Conservation (phyloP, 2,113 vertebrate species). For the Rhegmatorhina hoffmannsi region DNA sequence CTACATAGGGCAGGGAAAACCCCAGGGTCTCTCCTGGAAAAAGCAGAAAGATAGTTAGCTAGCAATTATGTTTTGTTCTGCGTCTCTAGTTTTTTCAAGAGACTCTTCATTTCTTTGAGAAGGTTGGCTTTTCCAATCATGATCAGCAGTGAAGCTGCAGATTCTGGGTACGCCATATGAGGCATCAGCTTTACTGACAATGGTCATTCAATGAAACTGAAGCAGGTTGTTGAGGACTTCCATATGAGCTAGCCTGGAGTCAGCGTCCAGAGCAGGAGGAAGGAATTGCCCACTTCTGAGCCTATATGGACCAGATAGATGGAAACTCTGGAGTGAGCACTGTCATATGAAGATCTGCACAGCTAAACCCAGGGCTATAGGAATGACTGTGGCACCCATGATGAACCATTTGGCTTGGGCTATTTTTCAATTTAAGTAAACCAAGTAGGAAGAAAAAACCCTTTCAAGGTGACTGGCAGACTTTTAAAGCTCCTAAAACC, state of each 20-base stretch:
- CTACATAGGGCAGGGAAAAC: neutral
- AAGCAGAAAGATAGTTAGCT: neutral
- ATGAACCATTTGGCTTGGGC: fast-evolving
- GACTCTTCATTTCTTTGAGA: neutral
- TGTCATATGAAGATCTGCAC: neutral
- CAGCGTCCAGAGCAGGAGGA: neutral
- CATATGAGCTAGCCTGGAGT: neutral
- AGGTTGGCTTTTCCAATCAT: neutral
- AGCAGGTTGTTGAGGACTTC: neutral
- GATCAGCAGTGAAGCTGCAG: neutral
- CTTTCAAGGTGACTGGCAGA: neutral
- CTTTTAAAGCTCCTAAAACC: neutral
- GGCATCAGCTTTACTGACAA: neutral
- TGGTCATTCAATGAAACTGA: neutral
- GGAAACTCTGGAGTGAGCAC: neutral
- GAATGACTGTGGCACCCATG: neutral
- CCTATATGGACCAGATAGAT: neutral
- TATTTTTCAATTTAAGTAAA: neutral
- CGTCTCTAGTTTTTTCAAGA: neutral
- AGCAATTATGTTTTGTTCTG: fast-evolving
- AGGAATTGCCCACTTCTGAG: fast-evolving
- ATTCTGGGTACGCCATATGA: neutral
- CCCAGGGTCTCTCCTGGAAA: neutral
- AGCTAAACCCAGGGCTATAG: neutral
- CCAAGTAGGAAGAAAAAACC: neutral